Evolutionary conservation across 2,888 invertebrate genomes (phyloP), one percentile per base, ranked within the genome.

Genomic region (Melanotus villosus): DNA sequence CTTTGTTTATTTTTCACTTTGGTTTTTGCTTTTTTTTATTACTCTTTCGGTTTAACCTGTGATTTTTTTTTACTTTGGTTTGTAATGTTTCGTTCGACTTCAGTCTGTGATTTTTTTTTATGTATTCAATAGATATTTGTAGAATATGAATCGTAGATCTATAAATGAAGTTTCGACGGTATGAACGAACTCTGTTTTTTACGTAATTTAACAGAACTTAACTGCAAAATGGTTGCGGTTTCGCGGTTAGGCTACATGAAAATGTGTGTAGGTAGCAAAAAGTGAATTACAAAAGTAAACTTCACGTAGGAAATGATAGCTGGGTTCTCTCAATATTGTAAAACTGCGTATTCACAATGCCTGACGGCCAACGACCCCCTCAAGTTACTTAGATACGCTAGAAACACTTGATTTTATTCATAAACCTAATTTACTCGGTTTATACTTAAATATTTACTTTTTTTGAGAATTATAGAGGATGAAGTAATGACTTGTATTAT

Each of bases 181-280:
- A 62, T 12, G 34, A 50, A 45, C 32, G 47, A 14, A 34, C 19
- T 34, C 19, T 10, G 34, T 34, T 57, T 26, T 65, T 57, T 57
- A 45, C 38, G 36, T 50, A 60, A 59, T 66, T 66, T 66, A 66
- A 21, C 34, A 57, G 58, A 54, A 69, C 59, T 65, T 65, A 65
- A 41, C 64, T 59, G 56, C 57, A 45, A 68, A 65, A 71, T 72
- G 65, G 65, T 74, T 73, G 75, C 62, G 75, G 75, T 76, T 76
- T 75, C 50, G 75, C 62, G 75, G 74, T 76, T 63, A 60, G 67
- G 67, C 60, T 54, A 47, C 36, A 65, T 58, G 45, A 58, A 52
- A 58, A 64, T 64, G 58, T 45, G 36, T 62, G 47, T 7, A 32
- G 10, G 30, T 18, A 69, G 18, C 32, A 64, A 67, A 66, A 52